phyloP scores from a whole-genome alignment of 2,113 vertebrate species.

The Todiramphus chloris region DNA sequence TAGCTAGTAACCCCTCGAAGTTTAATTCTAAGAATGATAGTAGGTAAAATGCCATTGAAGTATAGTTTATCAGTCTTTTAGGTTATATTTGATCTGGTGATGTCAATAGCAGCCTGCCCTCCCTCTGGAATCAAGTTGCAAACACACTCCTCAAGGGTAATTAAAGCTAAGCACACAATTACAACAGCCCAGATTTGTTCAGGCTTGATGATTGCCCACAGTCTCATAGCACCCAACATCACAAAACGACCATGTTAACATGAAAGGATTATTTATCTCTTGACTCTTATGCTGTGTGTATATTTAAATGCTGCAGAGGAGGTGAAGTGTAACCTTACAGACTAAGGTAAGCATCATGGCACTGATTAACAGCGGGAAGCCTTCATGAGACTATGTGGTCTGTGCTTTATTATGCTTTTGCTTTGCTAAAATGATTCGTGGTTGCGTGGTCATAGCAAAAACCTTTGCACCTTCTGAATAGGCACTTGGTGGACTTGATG shows the following conservation, averaged over 20 bases:
- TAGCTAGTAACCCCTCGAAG: background rate
- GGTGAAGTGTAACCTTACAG: conserved; percentile 20
- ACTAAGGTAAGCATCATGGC: conserved; percentile 47
- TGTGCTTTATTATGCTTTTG: background rate
- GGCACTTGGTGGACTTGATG: background rate
- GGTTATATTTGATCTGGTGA: conserved; percentile 70
- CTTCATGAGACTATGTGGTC: background rate
- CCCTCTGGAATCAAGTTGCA: conserved; percentile 70
- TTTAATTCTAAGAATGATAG: background rate
- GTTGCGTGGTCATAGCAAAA: background rate
- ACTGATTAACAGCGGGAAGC: background rate
- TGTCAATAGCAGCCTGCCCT: conserved; percentile 55
- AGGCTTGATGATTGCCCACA: conserved; percentile 44
- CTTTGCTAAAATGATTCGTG: background rate
- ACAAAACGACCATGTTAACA: conserved; percentile 54
- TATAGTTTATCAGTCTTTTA: conserved; percentile 55
- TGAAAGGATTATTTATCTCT: conserved; percentile 65
- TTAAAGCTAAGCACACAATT: conserved; percentile 73
- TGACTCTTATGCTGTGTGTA: background rate
- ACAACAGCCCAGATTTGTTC: conserved; percentile 61
- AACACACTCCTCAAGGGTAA: conserved; percentile 60
- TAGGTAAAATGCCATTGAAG: background rate
- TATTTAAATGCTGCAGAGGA: conserved; percentile 19
- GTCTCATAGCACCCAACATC: conserved; percentile 55
- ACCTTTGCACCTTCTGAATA: background rate